Evolutionary conservation across 2,797 vertebrate species (phyloP).

Genomic region (Macroramphosus scolopax): DNA sequence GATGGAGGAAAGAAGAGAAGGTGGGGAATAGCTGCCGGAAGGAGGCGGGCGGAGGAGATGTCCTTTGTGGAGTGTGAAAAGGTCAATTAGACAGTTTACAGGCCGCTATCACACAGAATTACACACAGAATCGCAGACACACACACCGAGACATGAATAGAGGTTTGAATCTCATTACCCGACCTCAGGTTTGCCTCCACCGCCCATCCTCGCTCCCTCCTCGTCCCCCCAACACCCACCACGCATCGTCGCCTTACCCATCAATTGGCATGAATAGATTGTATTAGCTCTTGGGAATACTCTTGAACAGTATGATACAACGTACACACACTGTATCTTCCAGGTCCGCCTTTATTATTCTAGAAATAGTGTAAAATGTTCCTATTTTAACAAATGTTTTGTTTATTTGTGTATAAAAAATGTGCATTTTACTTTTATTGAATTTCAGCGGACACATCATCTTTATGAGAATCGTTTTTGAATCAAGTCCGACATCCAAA

Average conservation of each 20-base stretch:
- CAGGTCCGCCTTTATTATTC: background rate
- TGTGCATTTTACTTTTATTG: too few relatives aligned
- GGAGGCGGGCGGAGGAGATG: slow-evolving; percentile 20
- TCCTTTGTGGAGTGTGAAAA: slow-evolving; percentile 66
- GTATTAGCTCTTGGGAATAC: slow-evolving; percentile 26
- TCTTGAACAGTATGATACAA: too few relatives aligned
- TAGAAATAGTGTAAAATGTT: too few relatives aligned
- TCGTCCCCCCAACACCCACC: background rate
- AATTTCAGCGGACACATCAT: too few relatives aligned
- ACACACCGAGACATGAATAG: slow-evolving; percentile 19
- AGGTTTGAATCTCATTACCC: slow-evolving; percentile 47
- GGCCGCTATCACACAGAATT: slow-evolving; percentile 41
- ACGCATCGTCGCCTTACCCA: slow-evolving; percentile 14
- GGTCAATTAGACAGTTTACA: slow-evolving; percentile 71
- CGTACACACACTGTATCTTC: background rate
- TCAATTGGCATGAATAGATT: slow-evolving; percentile 39
- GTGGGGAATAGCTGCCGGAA: slow-evolving; percentile 18
- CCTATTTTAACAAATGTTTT: too few relatives aligned
- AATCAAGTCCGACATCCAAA: too few relatives aligned
- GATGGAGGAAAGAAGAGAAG: slow-evolving; percentile 34
- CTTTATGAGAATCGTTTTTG: background rate
- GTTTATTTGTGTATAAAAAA: too few relatives aligned
- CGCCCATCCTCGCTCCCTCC: too few relatives aligned
- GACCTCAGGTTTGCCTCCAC: slow-evolving; percentile 2
- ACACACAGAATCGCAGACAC: slow-evolving; percentile 20